phyloP scores from a whole-genome alignment of 2,113 vertebrate genomes.

The Rissa tridactyla region DNA sequence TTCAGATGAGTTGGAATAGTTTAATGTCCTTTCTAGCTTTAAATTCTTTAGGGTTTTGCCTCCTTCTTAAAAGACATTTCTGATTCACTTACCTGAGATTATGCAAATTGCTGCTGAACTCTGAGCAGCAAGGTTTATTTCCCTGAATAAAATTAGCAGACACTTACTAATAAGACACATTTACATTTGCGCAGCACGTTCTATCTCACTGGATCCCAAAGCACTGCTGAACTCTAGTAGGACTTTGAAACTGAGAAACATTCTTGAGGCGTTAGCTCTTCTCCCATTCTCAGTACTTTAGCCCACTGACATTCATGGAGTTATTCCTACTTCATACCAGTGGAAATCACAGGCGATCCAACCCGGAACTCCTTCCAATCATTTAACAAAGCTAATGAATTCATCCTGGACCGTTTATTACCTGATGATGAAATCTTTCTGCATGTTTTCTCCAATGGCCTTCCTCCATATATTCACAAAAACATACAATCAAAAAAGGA shows the following conservation, averaged over 20 bases:
- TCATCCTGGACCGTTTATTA: background rate
- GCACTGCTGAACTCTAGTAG: background rate
- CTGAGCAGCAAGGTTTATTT: conserved; percentile 28
- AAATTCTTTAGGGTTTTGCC: conserved; percentile 5
- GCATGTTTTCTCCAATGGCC: background rate
- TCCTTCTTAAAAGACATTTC: conserved; percentile 16
- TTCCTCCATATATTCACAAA: background rate
- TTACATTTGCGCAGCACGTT: background rate
- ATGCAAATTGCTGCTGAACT: conserved; percentile 24
- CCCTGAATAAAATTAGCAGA: conserved; percentile 47
- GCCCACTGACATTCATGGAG: background rate
- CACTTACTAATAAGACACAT: background rate
- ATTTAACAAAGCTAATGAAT: background rate
- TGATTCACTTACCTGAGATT: conserved; percentile 40
- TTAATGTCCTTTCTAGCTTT: background rate
- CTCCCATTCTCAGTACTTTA: background rate
- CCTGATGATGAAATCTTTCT: background rate
- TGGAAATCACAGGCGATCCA: background rate
- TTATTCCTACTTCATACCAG: background rate
- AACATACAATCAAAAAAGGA: background rate
- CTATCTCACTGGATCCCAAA: conserved; percentile 6
- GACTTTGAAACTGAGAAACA: background rate
- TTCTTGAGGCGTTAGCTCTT: background rate
- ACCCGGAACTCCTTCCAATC: background rate
- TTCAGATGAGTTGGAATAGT: background rate